A percentile compares a stretch with the other conserved stretches of the same genome.
Conservation (phyloP, 2,888 invertebrate genomes). For the Eupithecia vulgata region DNA sequence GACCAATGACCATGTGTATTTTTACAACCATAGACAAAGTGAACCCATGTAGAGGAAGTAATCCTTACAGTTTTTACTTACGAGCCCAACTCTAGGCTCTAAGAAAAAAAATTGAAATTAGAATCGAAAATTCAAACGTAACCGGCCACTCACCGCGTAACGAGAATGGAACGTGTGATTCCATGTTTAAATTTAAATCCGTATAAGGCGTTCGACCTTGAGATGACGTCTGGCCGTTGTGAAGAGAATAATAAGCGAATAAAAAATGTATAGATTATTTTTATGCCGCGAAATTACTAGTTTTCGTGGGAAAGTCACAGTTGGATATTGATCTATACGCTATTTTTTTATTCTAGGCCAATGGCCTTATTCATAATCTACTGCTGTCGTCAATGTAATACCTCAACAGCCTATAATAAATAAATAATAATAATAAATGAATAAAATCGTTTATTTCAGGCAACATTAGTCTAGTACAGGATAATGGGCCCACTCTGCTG, state of each 20-base stretch:
- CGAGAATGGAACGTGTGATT: slow-evolving; percentile 50
- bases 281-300: slow-evolving; percentile 15
- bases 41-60: not conserved
- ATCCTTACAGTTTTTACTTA: too few species aligned
- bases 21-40: not conserved
- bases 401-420: too few species aligned
- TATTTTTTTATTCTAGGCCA: slow-evolving; percentile 5
- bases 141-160: slow-evolving; percentile 44
- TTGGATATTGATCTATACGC: not conserved
- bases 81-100: not conserved
- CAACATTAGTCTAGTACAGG: too few species aligned
- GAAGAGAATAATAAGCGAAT: slow-evolving; percentile 14
- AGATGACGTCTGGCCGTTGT: slow-evolving; percentile 23
- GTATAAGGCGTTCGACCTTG: slow-evolving; percentile 47
- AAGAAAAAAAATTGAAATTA: slow-evolving; percentile 9
- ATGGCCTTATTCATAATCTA: not conserved
- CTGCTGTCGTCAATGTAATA: too few species aligned
- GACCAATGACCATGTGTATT: too few species aligned
- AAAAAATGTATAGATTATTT: slow-evolving; percentile 1
- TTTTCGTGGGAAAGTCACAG: slow-evolving; percentile 12
- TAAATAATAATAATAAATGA: too few species aligned
- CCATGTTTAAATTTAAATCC: slow-evolving; percentile 47
- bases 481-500: too few species aligned
- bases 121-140: slow-evolving; percentile 20
- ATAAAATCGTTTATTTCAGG: too few species aligned